Percentiles rank a stretch among this genome's conserved stretches.
Conservation (phyloP, 2,113 vertebrate species). For the Xenus cinereus region DNA sequence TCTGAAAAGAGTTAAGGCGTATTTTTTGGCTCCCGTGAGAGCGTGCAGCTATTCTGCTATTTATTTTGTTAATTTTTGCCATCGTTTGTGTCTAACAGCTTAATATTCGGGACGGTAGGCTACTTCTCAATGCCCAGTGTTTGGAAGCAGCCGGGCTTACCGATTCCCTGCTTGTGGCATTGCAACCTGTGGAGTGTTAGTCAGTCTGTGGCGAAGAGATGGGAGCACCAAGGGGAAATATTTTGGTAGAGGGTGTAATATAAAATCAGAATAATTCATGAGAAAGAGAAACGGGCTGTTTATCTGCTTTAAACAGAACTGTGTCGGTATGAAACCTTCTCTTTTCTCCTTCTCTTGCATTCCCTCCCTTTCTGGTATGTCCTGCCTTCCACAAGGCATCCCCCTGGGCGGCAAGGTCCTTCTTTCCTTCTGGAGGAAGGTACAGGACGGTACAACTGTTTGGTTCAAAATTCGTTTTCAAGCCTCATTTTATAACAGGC, state of each 20-base stretch:
- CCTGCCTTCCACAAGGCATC: neutral
- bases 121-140: fast-evolving
- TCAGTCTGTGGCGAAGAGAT: neutral
- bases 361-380: neutral
- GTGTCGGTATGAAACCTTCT: neutral
- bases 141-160: neutral
- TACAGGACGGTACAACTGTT: neutral
- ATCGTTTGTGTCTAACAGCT: fast-evolving
- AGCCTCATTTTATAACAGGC: neutral
- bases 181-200: neutral
- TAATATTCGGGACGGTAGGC: fast-evolving
- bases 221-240: neutral
- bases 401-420: neutral
- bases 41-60: neutral
- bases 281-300: neutral
- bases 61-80: neutral
- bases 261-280: neutral
- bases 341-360: neutral
- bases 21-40: neutral
- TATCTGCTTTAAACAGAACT: neutral
- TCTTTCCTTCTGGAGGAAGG: neutral
- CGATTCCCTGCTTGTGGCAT: neutral
- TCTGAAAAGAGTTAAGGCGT: neutral
- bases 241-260: neutral
- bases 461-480: neutral